A percentile compares a stretch with the other conserved stretches of the same genome.
These are phyloP conservation scores for Drosophila paracracens DNA, from an alignment of 2,888 invertebrate genomes.

Conservation along the genomic window DNA sequence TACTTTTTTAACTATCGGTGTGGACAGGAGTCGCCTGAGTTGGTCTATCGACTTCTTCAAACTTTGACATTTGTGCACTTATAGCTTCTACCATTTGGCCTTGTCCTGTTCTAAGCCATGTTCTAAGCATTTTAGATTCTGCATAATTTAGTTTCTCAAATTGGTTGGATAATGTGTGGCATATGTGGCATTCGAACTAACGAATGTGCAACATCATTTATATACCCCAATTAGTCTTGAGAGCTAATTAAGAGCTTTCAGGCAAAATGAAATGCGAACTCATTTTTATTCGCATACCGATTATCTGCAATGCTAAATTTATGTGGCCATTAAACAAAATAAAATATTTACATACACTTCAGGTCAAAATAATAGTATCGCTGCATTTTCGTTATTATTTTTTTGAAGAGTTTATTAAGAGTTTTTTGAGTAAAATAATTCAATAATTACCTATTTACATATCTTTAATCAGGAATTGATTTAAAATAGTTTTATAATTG, in stretches of 20 bases:
- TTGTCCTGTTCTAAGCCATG: constrained; percentile 10
- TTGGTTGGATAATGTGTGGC: not conserved
- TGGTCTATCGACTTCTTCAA: constrained; percentile 52
- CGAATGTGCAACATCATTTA: not conserved
- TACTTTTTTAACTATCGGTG: not conserved
- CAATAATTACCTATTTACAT: not conserved
- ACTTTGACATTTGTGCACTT: constrained; percentile 62
- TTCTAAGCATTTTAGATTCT: constrained; percentile 61
- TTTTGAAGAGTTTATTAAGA: not conserved
- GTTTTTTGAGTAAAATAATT: not conserved
- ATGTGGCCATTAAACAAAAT: not conserved
- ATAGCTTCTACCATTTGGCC: constrained; percentile 40
- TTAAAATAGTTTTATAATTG: not conserved
- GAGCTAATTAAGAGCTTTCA: not conserved
- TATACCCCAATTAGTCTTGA: not conserved
- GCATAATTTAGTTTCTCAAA: constrained; percentile 6
- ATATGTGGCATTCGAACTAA: not conserved
- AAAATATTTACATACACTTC: not conserved
- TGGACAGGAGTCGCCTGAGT: not conserved
- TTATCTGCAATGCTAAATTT: not conserved
- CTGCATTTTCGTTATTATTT: not conserved
- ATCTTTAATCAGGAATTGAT: not conserved
- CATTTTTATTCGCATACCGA: not conserved
- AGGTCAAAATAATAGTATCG: not conserved
- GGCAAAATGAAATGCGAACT: not conserved